phyloP scores from a whole-genome alignment of 2,888 invertebrate genomes.

The Leptopilina myrica region DNA sequence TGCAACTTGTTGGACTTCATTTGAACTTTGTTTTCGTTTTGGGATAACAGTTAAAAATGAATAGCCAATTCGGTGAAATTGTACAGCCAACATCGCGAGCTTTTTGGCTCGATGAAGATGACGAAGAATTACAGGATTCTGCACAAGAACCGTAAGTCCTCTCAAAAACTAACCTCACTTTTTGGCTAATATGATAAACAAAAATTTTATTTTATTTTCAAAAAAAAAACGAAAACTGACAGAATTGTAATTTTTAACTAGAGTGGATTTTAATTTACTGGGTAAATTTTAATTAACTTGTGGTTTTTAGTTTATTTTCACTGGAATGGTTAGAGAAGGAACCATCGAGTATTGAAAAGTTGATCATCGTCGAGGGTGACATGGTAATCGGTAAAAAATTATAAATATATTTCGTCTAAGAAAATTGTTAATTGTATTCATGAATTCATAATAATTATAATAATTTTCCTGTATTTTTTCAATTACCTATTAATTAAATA shows the following conservation, averaged over 20 bases:
- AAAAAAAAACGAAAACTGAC: too few relatives aligned
- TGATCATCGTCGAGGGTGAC: slow-evolving; percentile 68
- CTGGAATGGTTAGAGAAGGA: slow-evolving; percentile 65
- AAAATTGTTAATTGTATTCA: neutral
- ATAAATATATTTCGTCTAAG: neutral
- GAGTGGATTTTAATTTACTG: too few relatives aligned
- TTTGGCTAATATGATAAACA: neutral
- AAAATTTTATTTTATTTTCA: too few relatives aligned
- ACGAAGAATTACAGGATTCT: slow-evolving; percentile 57
- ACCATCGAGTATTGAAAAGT: slow-evolving; percentile 63
- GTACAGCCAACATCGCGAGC: slow-evolving; percentile 71
- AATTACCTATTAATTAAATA: too few relatives aligned
- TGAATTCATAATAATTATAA: neutral
- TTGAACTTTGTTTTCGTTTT: neutral
- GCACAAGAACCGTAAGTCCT: slow-evolving; percentile 55
- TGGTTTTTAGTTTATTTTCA: slow-evolving; percentile 62
- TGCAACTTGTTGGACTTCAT: neutral
- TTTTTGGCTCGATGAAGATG: slow-evolving; percentile 73
- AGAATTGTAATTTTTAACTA: too few relatives aligned
- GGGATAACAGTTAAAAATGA: slow-evolving; percentile 56
- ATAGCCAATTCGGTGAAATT: slow-evolving; percentile 70
- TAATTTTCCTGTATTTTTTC: neutral
- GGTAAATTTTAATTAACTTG: neutral
- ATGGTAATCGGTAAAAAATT: slow-evolving; percentile 64
- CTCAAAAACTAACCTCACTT: slow-evolving; percentile 51